These are phyloP conservation scores for Coleophora flavipennella DNA, from an alignment of 2,888 invertebrate species.

Conservation along the genomic window DNA sequence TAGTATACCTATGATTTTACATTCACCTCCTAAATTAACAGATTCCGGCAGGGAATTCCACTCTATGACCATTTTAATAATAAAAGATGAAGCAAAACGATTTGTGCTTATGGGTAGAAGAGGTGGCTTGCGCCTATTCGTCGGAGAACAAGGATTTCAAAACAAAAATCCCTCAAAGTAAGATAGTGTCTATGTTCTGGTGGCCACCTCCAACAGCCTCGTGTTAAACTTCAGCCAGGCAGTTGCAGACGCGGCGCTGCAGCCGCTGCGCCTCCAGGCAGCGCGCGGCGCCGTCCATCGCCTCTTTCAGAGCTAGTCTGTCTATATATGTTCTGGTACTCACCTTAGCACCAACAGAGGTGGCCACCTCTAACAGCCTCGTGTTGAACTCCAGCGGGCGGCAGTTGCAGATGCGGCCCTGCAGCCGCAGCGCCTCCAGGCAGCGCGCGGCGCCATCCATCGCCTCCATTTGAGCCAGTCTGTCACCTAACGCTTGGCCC, in stretches of 20 bases:
- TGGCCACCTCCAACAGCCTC: slow-evolving; percentile 85
- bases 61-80: too few relatives aligned
- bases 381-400: slow-evolving; percentile 90
- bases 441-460: slow-evolving; percentile 91
- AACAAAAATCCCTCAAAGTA: too few relatives aligned
- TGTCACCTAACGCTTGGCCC: slow-evolving; percentile 83
- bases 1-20: too few relatives aligned
- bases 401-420: slow-evolving; percentile 90
- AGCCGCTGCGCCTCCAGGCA: slow-evolving; percentile 83
- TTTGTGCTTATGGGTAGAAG: too few relatives aligned
- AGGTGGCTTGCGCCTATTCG: too few relatives aligned
- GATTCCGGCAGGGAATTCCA: too few relatives aligned
- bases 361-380: slow-evolving; percentile 85
- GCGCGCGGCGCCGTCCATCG: slow-evolving; percentile 89
- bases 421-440: slow-evolving; percentile 81
- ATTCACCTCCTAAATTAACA: too few relatives aligned
- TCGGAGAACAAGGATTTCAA: too few relatives aligned
- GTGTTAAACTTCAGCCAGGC: slow-evolving; percentile 90
- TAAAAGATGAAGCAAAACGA: too few relatives aligned
- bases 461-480: slow-evolving; percentile 90
- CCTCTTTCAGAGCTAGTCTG: slow-evolving; percentile 89
- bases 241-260: slow-evolving; percentile 90
- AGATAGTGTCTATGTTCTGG: too few relatives aligned
- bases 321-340: slow-evolving; percentile 44
- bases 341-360: slow-evolving; percentile 90